A percentile compares a stretch with the other conserved stretches of the same genome.
Evolutionary conservation across 2,888 invertebrate species (phyloP).

Genomic region (Bugula neritina): DNA sequence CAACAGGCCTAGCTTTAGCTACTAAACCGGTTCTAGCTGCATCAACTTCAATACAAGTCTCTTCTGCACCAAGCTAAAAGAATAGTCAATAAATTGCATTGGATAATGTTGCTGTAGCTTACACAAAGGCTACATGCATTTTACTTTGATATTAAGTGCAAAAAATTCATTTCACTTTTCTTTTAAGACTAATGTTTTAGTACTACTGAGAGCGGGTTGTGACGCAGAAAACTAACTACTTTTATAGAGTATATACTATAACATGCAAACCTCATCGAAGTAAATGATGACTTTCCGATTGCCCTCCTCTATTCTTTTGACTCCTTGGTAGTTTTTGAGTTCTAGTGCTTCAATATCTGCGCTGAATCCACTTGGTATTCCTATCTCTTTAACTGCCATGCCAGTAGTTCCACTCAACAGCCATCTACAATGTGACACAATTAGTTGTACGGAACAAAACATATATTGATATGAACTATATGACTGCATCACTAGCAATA

Average conservation of each 20-base stretch:
- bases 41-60: slow-evolving; percentile 36
- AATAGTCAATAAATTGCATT: too few species aligned
- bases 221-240: too few species aligned
- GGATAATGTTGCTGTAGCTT: too few species aligned
- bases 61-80: slow-evolving; percentile 35
- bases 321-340: slow-evolving; percentile 30
- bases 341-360: slow-evolving; percentile 43
- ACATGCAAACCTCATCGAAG: slow-evolving; percentile 55
- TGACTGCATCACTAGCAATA: background rate
- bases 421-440: too few species aligned
- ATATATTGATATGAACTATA: background rate
- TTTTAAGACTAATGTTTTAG: too few species aligned
- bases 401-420: slow-evolving; percentile 38
- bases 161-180: too few species aligned
- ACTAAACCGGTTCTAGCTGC: slow-evolving; percentile 37
- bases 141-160: too few species aligned
- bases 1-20: slow-evolving; percentile 41
- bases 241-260: too few species aligned
- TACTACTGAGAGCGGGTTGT: too few species aligned
- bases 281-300: slow-evolving; percentile 54
- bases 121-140: too few species aligned
- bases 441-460: too few species aligned
- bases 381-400: slow-evolving; percentile 54
- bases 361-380: slow-evolving; percentile 44
- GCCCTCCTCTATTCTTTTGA: slow-evolving; percentile 51